Base-by-base conservation (phyloP, 2,888 invertebrate species). In the Urechis unicinctus region DNA sequence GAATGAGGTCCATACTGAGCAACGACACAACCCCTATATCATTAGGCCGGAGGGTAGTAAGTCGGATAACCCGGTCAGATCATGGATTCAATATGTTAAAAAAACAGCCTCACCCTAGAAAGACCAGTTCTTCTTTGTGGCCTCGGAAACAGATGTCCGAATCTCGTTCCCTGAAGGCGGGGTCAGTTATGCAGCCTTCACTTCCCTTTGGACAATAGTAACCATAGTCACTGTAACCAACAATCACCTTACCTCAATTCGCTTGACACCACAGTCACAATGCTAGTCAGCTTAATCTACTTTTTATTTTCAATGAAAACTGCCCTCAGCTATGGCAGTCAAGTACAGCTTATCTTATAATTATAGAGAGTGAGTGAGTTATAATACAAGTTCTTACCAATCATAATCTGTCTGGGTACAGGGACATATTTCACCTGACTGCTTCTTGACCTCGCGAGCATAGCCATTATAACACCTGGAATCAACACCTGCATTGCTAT, bases 361-460 rank as follows among this genome's bases (percentile, higher is more conserved):
- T n/a, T n/a, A n/a, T n/a, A n/a, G n/a, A n/a, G n/a, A n/a, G n/a
- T n/a, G n/a, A n/a, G n/a, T n/a, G n/a, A n/a, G n/a, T n/a, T n/a
- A n/a, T n/a, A n/a, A n/a, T n/a, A n/a, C n/a, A 53, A 21, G 43
- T 9, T 61, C 67, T 61, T 59, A 77, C 77, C 77, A 77, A 61
- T 74, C 73, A 64, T 71, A 77, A 62, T 77, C 77, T 21, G 71
- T 73, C 29, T 68, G 61, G 1, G 68, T 69, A 61, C 77, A 77
- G 13, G n/a, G 50, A 62, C 77, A 77, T 1, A 41, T 48, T 9
- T 58, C 57, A 22, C 31, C 51, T 4, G 29, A 52, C 25, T 24
- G 51, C 54, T 30, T 29, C 47, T 22, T 41, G 3, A 61, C 55
- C 28, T 58, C 53, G 54, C 68, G 61, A 26, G 62, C 50, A 53